Evolutionary conservation across 2,797 vertebrate species (phyloP).

Genomic region (Eulemur mongoz): DNA sequence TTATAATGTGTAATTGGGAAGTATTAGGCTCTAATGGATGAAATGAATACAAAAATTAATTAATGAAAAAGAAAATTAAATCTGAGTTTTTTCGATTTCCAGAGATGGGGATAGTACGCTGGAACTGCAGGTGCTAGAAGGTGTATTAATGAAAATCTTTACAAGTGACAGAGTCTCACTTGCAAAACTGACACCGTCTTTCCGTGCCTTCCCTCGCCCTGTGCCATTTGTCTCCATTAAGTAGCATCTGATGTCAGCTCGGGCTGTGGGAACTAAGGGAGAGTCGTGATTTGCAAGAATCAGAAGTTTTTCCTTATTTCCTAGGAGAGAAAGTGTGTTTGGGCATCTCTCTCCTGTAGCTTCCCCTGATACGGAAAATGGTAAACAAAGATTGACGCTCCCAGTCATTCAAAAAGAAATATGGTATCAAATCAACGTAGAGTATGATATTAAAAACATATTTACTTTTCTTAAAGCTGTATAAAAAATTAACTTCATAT

Average conservation of each 20-base stretch:
- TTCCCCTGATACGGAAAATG: background rate
- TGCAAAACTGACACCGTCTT: background rate
- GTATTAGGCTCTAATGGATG: slow-evolving; percentile 74
- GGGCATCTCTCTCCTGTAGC: background rate
- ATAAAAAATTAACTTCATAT: slow-evolving; percentile 42
- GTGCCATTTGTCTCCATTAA: slow-evolving; percentile 57
- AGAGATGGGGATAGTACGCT: background rate
- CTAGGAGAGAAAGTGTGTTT: background rate
- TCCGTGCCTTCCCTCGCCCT: background rate
- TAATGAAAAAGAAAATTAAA: slow-evolving; percentile 78
- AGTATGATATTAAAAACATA: slow-evolving; percentile 49
- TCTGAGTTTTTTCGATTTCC: slow-evolving; percentile 62
- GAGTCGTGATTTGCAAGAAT: background rate
- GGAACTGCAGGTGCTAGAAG: background rate
- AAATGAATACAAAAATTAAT: slow-evolving; percentile 78
- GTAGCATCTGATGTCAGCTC: background rate
- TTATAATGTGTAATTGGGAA: slow-evolving; percentile 72
- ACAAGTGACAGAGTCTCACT: background rate
- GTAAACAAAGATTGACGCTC: background rate
- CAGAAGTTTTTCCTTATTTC: background rate
- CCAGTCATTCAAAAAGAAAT: background rate
- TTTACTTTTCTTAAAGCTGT: slow-evolving; percentile 3
- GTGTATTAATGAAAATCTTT: slow-evolving; percentile 52
- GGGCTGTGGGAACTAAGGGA: background rate
- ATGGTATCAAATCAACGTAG: background rate